Conservation (phyloP, 2,888 invertebrate species). For the Thymelicus acteon region DNA sequence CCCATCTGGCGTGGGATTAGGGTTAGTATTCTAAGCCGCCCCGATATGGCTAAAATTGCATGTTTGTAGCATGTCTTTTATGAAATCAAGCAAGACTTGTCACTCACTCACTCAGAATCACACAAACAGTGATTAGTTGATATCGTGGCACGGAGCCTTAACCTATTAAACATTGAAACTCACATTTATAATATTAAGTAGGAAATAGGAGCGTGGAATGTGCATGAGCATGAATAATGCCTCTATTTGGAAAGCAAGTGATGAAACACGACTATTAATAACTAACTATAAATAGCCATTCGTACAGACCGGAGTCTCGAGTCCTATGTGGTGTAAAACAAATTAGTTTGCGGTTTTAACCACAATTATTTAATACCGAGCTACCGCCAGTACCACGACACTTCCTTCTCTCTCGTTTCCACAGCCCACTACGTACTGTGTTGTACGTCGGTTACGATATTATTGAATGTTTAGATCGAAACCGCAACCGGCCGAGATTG, state of each 20-base stretch:
- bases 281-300: conserved; percentile 4
- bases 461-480: conserved; percentile 27
- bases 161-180: no score
- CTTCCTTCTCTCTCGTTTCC: background rate
- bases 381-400: background rate
- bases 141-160: no score
- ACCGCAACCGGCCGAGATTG: conserved; percentile 28
- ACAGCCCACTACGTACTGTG: conserved; percentile 1
- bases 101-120: no score
- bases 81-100: no score
- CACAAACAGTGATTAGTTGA: no score
- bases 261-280: background rate
- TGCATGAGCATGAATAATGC: no score
- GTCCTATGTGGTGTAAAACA: background rate
- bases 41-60: no score
- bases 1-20: no score
- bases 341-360: conserved; percentile 7
- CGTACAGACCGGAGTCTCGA: conserved; percentile 38
- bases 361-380: conserved; percentile 10
- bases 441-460: background rate
- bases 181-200: no score
- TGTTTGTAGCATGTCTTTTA: no score
- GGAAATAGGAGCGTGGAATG: background rate
- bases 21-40: no score
- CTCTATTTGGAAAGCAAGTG: background rate